Percentiles rank a stretch among this genome's conserved stretches.
phyloP scores from a whole-genome alignment of 2,797 vertebrate genomes.

The Nannoperca obscura region DNA sequence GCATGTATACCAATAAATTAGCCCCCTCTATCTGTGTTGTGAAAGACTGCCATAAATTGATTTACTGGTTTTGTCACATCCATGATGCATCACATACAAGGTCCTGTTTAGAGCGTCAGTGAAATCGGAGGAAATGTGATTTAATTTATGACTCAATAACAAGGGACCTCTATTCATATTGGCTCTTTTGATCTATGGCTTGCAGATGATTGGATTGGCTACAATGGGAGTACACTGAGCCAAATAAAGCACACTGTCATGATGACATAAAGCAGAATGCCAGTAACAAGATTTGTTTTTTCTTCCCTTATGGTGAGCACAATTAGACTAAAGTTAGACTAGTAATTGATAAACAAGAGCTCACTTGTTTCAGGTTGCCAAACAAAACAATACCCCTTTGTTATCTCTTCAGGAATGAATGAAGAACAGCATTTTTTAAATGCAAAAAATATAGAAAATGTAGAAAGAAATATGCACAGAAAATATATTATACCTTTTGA shows the following conservation, averaged over 20 bases:
- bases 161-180: slow-evolving; percentile 64
- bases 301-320: slow-evolving; percentile 1
- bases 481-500: neutral
- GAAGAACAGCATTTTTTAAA: neutral
- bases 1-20: slow-evolving; percentile 57
- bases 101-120: slow-evolving; percentile 49
- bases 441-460: too few species aligned
- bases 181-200: slow-evolving; percentile 71
- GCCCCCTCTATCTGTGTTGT: slow-evolving; percentile 21
- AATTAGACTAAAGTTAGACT: slow-evolving; percentile 39
- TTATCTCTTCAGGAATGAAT: slow-evolving; percentile 6
- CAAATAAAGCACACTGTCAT: slow-evolving; percentile 60
- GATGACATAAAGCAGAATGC: slow-evolving; percentile 34
- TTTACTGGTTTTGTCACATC: slow-evolving; percentile 65
- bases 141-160: slow-evolving; percentile 77
- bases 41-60: slow-evolving; percentile 57
- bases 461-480: too few species aligned
- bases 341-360: slow-evolving; percentile 32
- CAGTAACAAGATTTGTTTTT: slow-evolving; percentile 18
- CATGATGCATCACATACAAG: slow-evolving; percentile 59
- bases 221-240: slow-evolving; percentile 44
- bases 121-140: slow-evolving; percentile 66
- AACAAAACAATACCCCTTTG: neutral
- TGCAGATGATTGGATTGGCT: slow-evolving; percentile 61
- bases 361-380: slow-evolving; percentile 8